Evolutionary conservation across 1,140 invertebrate species (phyloP).

Genomic region (Drosophila simulans): DNA sequence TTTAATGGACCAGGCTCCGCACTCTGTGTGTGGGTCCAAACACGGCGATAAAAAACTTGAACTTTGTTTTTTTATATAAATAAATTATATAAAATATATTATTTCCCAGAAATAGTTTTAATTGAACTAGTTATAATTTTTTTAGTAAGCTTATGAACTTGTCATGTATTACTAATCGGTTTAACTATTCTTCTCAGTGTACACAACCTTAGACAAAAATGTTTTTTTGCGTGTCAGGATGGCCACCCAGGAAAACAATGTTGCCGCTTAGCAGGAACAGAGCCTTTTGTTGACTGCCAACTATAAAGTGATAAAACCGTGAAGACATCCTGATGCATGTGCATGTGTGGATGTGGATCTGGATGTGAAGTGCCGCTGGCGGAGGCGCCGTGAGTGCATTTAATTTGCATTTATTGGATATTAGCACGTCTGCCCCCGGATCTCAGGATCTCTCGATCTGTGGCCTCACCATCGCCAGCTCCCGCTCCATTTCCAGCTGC

Average conservation of each 20-base stretch:
- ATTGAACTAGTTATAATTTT: no score
- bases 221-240: slow-evolving; percentile 20
- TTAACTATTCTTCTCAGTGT: slow-evolving; percentile 3
- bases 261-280: slow-evolving; percentile 32
- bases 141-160: no score
- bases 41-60: slow-evolving; percentile 11
- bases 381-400: slow-evolving; percentile 57
- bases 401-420: slow-evolving; percentile 78
- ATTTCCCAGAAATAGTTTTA: no score
- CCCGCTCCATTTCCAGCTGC: not conserved
- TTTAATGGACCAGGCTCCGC: slow-evolving; percentile 61
- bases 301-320: slow-evolving; percentile 69
- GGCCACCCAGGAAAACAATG: slow-evolving; percentile 55
- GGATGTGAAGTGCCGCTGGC: slow-evolving; percentile 13
- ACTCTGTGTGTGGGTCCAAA: slow-evolving; percentile 15
- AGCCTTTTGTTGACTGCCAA: slow-evolving; percentile 51
- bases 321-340: slow-evolving; percentile 53
- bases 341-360: no score
- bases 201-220: not conserved
- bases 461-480: not conserved
- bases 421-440: slow-evolving; percentile 39
- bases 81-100: not conserved
- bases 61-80: no score
- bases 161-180: no score
- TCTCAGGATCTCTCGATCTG: not conserved